phyloP scores from a whole-genome alignment of 2,888 invertebrate genomes.

The Encarsia formosa region DNA sequence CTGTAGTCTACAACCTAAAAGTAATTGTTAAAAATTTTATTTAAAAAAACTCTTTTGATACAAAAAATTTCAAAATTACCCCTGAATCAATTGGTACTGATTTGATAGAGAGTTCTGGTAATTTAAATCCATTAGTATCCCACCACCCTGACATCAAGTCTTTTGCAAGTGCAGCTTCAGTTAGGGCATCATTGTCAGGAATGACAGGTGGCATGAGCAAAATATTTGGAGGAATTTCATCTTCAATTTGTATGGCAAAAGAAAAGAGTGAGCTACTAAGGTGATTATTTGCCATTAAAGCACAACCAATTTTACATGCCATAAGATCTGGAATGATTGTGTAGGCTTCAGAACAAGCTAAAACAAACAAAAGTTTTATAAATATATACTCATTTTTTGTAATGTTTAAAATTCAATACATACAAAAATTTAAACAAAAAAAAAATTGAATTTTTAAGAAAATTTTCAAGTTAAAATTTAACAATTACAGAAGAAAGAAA shows the following conservation, averaged over 20 bases:
- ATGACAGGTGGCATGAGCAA: slow-evolving; percentile 42
- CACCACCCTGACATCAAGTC: slow-evolving; percentile 47
- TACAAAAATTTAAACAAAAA: neutral
- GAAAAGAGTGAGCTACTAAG: slow-evolving; percentile 37
- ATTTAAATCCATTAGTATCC: slow-evolving; percentile 45
- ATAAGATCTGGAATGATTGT: slow-evolving; percentile 33
- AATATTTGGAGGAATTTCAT: slow-evolving; percentile 38
- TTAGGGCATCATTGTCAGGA: slow-evolving; percentile 44
- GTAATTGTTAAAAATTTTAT: slow-evolving; percentile 2
- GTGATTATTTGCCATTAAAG: slow-evolving; percentile 42
- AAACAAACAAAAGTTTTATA: slow-evolving; percentile 13
- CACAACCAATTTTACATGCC: slow-evolving; percentile 42
- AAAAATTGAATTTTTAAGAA: too few relatives aligned
- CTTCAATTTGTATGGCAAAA: slow-evolving; percentile 37
- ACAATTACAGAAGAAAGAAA: neutral
- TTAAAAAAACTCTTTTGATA: slow-evolving; percentile 3
- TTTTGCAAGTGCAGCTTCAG: slow-evolving; percentile 44
- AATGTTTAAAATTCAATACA: neutral
- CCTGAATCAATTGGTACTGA: slow-evolving; percentile 43
- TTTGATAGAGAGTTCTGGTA: slow-evolving; percentile 47
- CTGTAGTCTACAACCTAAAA: slow-evolving; percentile 36
- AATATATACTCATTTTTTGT: neutral
- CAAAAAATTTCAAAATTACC: slow-evolving; percentile 31
- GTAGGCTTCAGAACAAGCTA: slow-evolving; percentile 48
- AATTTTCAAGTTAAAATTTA: neutral